These are phyloP conservation scores for Microdon myrmicae DNA, from an alignment of 2,888 invertebrate species.

Conservation along the genomic window DNA sequence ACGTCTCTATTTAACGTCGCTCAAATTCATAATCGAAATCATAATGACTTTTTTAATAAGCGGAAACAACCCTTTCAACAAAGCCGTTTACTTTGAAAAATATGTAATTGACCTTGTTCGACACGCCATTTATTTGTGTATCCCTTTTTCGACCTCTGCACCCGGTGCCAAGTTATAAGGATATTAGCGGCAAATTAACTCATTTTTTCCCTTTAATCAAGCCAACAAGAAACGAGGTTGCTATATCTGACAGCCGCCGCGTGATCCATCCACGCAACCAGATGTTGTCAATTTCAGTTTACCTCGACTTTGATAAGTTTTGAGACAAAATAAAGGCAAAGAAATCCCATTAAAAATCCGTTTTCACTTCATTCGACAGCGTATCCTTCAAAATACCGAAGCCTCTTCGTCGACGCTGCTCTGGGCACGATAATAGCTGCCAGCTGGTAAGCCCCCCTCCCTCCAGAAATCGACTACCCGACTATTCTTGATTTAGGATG, in stretches of 20 bases:
- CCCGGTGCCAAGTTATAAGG: too few relatives aligned
- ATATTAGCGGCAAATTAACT: constrained; percentile 31
- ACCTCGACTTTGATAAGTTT: background rate
- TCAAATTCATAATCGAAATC: too few relatives aligned
- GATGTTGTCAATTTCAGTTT: constrained; percentile 30
- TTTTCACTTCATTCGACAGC: constrained; percentile 45
- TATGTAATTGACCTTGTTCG: too few relatives aligned
- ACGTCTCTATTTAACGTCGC: too few relatives aligned
- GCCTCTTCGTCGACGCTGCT: constrained; percentile 22
- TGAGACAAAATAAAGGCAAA: background rate
- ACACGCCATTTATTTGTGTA: too few relatives aligned
- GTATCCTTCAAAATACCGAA: constrained; percentile 34
- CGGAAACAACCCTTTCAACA: too few relatives aligned
- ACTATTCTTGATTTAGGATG: constrained; percentile 7
- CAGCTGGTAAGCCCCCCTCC: constrained; percentile 28
- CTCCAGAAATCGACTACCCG: constrained; percentile 31
- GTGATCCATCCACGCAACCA: constrained; percentile 20
- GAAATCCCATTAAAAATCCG: constrained; percentile 43
- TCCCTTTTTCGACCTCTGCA: too few relatives aligned
- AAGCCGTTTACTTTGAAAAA: too few relatives aligned
- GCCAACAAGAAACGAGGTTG: constrained; percentile 28
- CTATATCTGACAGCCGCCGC: constrained; percentile 14
- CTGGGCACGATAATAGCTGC: constrained; percentile 44
- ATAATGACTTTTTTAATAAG: too few relatives aligned
- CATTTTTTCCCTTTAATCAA: constrained; percentile 24